Evolutionary conservation across 1,140 invertebrate genomes (phyloP).

Genomic region (Dufourea novaeangliae): DNA sequence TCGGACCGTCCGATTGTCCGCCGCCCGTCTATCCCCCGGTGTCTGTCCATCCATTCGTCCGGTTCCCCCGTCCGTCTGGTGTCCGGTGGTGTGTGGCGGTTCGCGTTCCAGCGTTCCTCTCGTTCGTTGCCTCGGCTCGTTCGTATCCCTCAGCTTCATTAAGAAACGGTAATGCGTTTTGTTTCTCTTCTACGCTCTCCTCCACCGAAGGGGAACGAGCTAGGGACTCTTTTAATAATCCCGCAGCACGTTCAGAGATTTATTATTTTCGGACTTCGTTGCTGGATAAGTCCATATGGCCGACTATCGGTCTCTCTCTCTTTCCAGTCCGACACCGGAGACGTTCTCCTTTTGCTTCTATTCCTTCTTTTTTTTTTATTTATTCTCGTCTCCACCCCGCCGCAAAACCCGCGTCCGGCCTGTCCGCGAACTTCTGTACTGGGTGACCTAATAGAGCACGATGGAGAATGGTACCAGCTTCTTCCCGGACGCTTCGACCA

Average conservation of each 20-base stretch:
- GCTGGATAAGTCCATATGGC: slow-evolving; percentile 76
- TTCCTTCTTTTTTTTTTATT: no score
- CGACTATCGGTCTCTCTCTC: slow-evolving; percentile 57
- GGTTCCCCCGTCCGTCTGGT: slow-evolving; percentile 49
- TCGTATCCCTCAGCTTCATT: slow-evolving; percentile 79
- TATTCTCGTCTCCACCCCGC: slow-evolving; percentile 21
- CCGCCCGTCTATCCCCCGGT: slow-evolving; percentile 8
- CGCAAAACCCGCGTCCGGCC: slow-evolving; percentile 26
- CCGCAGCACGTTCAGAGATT: slow-evolving; percentile 78
- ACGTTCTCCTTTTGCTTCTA: slow-evolving; percentile 15
- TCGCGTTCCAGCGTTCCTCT: slow-evolving; percentile 55
- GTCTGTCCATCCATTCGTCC: slow-evolving; percentile 36
- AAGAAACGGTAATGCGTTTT: slow-evolving; percentile 81
- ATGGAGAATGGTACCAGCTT: not conserved
- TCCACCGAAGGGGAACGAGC: slow-evolving; percentile 67
- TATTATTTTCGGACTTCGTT: slow-evolving; percentile 81
- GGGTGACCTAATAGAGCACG: slow-evolving; percentile 53
- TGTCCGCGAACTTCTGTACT: slow-evolving; percentile 65
- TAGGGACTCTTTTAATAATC: slow-evolving; percentile 80
- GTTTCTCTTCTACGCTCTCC: slow-evolving; percentile 75
- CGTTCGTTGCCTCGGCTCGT: slow-evolving; percentile 68
- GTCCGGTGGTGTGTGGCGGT: slow-evolving; percentile 32
- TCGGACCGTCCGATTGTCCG: slow-evolving; percentile 63
- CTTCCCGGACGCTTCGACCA: not conserved
- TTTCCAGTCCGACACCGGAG: not conserved